Evolutionary conservation across 2,888 invertebrate species (phyloP).

Genomic region (Meandrusa payeni): DNA sequence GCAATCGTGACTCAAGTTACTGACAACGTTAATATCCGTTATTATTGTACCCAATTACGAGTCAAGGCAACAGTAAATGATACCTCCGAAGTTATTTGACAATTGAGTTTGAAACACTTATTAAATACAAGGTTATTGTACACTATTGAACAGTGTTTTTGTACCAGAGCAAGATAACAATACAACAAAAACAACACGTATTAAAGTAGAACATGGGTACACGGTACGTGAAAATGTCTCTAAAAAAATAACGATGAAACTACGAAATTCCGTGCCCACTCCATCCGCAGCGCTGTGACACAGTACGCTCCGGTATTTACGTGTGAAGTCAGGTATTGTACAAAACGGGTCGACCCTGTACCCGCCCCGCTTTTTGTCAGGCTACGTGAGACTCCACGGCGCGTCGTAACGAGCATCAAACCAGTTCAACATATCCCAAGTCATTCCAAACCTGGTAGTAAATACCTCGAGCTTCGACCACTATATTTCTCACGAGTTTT

Average conservation of each 20-base stretch:
- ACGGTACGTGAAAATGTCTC: background rate
- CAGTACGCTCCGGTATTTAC: slow-evolving; percentile 67
- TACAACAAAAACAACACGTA: background rate
- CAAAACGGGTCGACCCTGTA: slow-evolving; percentile 62
- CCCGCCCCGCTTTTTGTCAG: slow-evolving; percentile 63
- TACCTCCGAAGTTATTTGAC: background rate
- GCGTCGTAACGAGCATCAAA: slow-evolving; percentile 71
- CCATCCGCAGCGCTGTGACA: slow-evolving; percentile 29
- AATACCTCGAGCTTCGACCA: slow-evolving; percentile 44
- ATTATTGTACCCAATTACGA: background rate
- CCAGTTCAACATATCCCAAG: slow-evolving; percentile 67
- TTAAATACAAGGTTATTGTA: slow-evolving; percentile 2
- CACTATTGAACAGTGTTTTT: slow-evolving; percentile 2
- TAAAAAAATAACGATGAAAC: slow-evolving; percentile 1
- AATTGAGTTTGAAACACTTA: background rate
- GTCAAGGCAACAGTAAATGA: background rate
- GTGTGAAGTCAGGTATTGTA: slow-evolving; percentile 68
- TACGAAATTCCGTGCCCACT: slow-evolving; percentile 12
- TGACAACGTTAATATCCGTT: too few species aligned
- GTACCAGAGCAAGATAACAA: background rate
- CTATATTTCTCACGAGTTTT: slow-evolving; percentile 51
- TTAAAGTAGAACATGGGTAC: too few species aligned
- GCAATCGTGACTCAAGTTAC: too few species aligned
- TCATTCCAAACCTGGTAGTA: slow-evolving; percentile 69
- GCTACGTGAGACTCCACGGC: slow-evolving; percentile 70